Evolutionary conservation across 2,888 invertebrate genomes (phyloP).

Genomic region (Drosophila acutilabella): DNA sequence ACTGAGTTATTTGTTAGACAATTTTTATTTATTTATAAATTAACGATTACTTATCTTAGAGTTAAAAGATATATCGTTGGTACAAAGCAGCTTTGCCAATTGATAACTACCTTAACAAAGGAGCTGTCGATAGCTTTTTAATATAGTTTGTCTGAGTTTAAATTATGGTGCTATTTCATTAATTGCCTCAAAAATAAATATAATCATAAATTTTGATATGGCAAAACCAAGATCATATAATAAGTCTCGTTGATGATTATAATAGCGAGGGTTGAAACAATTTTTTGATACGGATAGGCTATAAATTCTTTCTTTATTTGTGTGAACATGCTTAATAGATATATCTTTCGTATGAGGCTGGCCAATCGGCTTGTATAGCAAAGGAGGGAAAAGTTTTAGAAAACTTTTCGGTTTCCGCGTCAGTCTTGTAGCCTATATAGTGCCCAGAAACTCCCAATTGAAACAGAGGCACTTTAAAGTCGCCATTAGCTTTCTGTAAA

Average conservation of each 20-base stretch:
- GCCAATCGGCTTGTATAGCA: conserved; percentile 85
- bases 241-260: too few relatives aligned
- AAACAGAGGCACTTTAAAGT: conserved; percentile 61
- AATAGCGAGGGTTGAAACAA: background rate
- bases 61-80: conserved; percentile 79
- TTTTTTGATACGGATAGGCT: background rate
- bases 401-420: conserved; percentile 85
- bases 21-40: background rate
- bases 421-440: conserved; percentile 83
- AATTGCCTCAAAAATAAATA: too few relatives aligned
- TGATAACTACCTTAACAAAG: too few relatives aligned
- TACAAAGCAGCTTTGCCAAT: conserved; percentile 81
- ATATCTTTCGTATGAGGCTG: conserved; percentile 85
- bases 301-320: background rate
- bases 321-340: conserved; percentile 60
- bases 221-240: too few relatives aligned
- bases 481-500: background rate
- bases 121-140: too few relatives aligned
- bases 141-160: too few relatives aligned
- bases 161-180: too few relatives aligned
- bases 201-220: too few relatives aligned
- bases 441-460: conserved; percentile 86
- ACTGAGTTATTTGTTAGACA: too few relatives aligned
- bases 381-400: conserved; percentile 84
- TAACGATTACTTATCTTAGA: background rate